Evolutionary conservation across 2,113 vertebrate genomes (phyloP).

Genomic region (Colius striatus): DNA sequence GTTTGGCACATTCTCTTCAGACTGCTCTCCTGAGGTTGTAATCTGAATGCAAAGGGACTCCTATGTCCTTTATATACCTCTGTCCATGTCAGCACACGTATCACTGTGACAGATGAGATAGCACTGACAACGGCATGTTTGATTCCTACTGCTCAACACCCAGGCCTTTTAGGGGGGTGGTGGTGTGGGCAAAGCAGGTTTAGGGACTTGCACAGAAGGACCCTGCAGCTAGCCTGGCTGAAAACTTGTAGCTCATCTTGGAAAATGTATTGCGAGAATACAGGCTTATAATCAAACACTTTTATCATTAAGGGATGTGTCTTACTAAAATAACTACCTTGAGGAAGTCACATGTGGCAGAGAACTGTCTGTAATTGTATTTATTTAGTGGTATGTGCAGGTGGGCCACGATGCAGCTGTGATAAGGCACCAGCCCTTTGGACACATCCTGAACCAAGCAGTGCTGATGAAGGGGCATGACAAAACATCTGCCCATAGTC

Average conservation of each 20-base stretch:
- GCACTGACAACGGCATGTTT: neutral
- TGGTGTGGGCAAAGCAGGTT: neutral
- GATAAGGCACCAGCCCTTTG: neutral
- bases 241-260: neutral
- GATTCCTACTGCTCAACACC: accelerated
- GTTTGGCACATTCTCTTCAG: neutral
- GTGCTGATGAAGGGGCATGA: accelerated
- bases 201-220: neutral
- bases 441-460: neutral
- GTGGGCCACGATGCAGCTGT: neutral
- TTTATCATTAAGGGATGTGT: neutral
- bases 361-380: neutral
- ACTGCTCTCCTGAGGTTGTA: neutral
- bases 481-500: neutral
- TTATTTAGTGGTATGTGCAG: neutral
- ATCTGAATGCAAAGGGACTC: neutral
- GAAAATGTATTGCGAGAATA: neutral
- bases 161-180: neutral
- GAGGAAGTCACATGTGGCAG: neutral
- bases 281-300: neutral
- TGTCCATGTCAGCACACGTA: accelerated
- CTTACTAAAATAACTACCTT: neutral
- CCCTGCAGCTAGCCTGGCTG: neutral
- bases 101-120: neutral
- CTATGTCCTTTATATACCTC: neutral